Percentiles rank a stretch among this genome's conserved stretches.
Evolutionary conservation across 2,797 vertebrate species (phyloP).

Genomic region (Poeciliopsis infans): DNA sequence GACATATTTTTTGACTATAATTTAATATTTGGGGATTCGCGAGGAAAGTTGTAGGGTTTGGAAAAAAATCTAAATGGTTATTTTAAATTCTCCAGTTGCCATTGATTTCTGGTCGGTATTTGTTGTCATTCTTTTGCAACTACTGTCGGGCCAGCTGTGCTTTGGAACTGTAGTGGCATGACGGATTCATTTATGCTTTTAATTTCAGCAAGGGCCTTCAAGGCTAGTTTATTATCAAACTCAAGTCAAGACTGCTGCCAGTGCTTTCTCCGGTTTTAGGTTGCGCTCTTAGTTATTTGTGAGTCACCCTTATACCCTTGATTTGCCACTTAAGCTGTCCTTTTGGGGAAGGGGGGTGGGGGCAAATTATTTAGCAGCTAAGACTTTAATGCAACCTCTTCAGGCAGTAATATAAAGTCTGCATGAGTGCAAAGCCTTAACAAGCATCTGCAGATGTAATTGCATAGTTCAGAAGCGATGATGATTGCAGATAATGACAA

Average conservation of each 20-base stretch:
- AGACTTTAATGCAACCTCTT: slow-evolving; percentile 54
- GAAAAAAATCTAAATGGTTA: neutral
- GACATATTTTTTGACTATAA: neutral
- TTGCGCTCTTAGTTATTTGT: slow-evolving; percentile 62
- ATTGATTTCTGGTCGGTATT: slow-evolving; percentile 9
- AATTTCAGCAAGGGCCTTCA: slow-evolving; percentile 68
- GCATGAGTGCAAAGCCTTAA: slow-evolving; percentile 31
- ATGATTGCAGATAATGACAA: slow-evolving; percentile 32
- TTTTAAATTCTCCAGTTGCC: neutral
- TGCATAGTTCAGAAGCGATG: slow-evolving; percentile 17
- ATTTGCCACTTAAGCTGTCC: slow-evolving; percentile 65
- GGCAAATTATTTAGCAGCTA: slow-evolving; percentile 61
- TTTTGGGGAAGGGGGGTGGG: slow-evolving; percentile 33
- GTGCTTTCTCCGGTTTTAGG: slow-evolving; percentile 27
- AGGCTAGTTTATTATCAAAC: slow-evolving; percentile 34
- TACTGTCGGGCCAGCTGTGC: slow-evolving; percentile 10
- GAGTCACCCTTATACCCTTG: slow-evolving; percentile 49
- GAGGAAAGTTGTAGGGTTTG: slow-evolving; percentile 32
- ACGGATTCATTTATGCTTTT: slow-evolving; percentile 72
- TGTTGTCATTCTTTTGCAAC: neutral
- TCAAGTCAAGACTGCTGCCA: slow-evolving; percentile 40
- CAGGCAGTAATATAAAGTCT: slow-evolving; percentile 49
- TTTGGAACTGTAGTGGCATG: slow-evolving; percentile 26
- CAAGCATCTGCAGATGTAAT: slow-evolving; percentile 22
- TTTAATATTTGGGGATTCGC: neutral